phyloP scores from a whole-genome alignment of 2,113 vertebrate species.

The Camelus bactrianus region DNA sequence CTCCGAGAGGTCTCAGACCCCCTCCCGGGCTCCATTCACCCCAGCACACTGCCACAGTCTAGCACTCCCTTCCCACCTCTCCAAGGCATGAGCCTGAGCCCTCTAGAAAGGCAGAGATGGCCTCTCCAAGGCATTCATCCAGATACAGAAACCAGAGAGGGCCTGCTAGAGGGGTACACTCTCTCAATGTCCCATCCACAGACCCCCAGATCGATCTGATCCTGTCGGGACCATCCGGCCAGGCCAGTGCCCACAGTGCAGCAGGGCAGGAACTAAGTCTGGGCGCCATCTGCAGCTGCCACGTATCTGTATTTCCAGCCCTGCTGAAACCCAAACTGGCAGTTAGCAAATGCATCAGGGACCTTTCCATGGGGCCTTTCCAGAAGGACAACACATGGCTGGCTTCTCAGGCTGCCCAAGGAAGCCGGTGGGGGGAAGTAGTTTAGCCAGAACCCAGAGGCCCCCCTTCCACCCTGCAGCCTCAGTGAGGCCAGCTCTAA shows the following conservation, averaged over 20 bases:
- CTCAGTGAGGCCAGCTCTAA: not conserved
- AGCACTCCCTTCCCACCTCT: not conserved
- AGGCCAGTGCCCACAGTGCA: not conserved
- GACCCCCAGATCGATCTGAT: not conserved
- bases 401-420: not conserved
- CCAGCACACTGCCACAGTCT: not conserved
- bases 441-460: not conserved
- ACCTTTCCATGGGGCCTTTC: not conserved
- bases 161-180: not conserved
- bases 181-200: not conserved
- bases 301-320: fast-evolving
- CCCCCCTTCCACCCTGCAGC: not conserved
- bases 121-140: not conserved
- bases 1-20: not conserved
- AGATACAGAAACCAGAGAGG: not conserved
- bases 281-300: not conserved
- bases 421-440: not conserved
- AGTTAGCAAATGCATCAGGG: not conserved
- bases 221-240: not conserved
- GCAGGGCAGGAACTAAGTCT: not conserved
- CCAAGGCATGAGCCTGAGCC: not conserved
- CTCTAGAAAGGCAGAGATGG: not conserved
- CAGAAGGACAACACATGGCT: not conserved
- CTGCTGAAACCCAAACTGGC: not conserved
- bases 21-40: not conserved